phyloP scores from a whole-genome alignment of 2,797 vertebrate species.

The Notolepis coatsorum region DNA sequence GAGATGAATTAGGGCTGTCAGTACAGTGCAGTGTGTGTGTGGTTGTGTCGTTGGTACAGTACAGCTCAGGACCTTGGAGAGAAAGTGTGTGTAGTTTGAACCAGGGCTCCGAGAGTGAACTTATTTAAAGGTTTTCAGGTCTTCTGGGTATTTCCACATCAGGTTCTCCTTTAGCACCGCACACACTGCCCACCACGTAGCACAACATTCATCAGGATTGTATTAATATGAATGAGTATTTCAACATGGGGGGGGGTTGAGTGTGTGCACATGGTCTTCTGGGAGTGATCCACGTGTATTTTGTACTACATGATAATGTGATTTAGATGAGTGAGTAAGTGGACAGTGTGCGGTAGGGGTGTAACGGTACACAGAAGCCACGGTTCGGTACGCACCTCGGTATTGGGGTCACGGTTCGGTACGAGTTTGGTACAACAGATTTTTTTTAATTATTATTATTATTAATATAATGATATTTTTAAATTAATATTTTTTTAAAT shows the following conservation, averaged over 20 bases:
- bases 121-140: slow-evolving; percentile 56
- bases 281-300: slow-evolving; percentile 52
- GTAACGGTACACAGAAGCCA: too few relatives aligned
- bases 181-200: slow-evolving; percentile 44
- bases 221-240: slow-evolving; percentile 64
- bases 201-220: slow-evolving; percentile 51
- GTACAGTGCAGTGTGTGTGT: slow-evolving; percentile 3
- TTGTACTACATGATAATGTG: slow-evolving; percentile 71
- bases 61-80: slow-evolving; percentile 36
- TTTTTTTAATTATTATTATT: too few relatives aligned
- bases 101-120: slow-evolving; percentile 51
- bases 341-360: slow-evolving; percentile 38
- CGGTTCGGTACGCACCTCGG: too few relatives aligned
- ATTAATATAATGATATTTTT: too few relatives aligned
- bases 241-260: slow-evolving; percentile 22
- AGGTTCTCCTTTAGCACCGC: slow-evolving; percentile 46
- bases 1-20: slow-evolving; percentile 57
- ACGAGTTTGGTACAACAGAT: too few relatives aligned
- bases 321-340: slow-evolving; percentile 75
- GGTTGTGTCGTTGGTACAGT: slow-evolving; percentile 48
- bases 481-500: too few relatives aligned
- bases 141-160: slow-evolving; percentile 63
- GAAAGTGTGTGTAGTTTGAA: slow-evolving; percentile 23
- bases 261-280: slow-evolving; percentile 18
- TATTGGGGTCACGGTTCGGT: too few relatives aligned